Base-by-base conservation (phyloP, 2,113 vertebrate genomes). In the Zosterops borbonicus region DNA sequence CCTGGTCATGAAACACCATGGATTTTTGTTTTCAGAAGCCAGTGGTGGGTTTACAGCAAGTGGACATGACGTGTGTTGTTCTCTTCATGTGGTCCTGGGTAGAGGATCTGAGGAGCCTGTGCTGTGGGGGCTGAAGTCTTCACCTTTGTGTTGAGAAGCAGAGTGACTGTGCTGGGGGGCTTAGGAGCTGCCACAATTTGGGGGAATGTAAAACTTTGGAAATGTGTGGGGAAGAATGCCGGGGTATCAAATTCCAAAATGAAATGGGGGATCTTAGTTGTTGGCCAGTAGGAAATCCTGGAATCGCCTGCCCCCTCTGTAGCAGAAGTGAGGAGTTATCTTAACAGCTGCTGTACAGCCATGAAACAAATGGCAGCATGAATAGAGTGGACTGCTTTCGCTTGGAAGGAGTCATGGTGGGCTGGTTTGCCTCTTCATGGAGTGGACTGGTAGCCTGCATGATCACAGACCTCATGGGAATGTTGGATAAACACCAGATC, bases 401-500 rank as follows among this genome's bases (percentile, higher is more conserved):
- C 62, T 78, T 82, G 90, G 49, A 87, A 85, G 28, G 62, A 85
- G 58, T 44, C 2, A 1, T 73, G 65, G 37, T 87, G 59, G 65
- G 53, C 70, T 93, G 82, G 62, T 37, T 39, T 59, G 25, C 65
- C 0, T 9, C 70, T 88, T 88, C 33, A 9, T 29, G 19, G 80
- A 68, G 35, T 0, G 0, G 41, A n/a, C 28, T 87, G 68, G 80
- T 83, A 92, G 87, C 21, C 69, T 89, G 53, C 53, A 50, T 0
- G 0, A 46, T 87, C n/a, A 24, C 67, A 79, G 44, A 44, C 63
- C 0, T 1, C 58, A 56, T 83, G 93, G 58, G 53, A 91, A 85
- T 79, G 81, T 69, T 95, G 95, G 89, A 68, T 87, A 80, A 94
- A 92, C 65, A 89, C 87, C 81, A 87, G 49, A 87, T 62, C 27